Base-by-base conservation (phyloP, 2,888 invertebrate genomes). In the Trichogramma dendrolimi region DNA sequence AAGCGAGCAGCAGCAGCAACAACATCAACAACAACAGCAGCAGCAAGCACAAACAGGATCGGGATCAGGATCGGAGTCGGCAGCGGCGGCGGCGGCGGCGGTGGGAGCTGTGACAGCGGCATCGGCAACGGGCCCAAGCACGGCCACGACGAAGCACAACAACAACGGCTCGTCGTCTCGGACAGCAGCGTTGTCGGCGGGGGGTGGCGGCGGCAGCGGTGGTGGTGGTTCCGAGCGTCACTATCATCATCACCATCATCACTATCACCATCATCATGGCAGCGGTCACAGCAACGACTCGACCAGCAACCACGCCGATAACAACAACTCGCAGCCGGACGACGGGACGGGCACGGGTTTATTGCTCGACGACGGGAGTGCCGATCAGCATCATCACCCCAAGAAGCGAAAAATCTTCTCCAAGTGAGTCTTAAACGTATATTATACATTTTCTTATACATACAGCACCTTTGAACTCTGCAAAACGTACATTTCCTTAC, bases 321-420 rank as follows among this genome's bases (percentile, higher is more conserved):
- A 27, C 27, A 27, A 27, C 27, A 27, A 68, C 46, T 60, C 67
- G 64, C 44, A 71, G 68, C 55, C 65, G 67, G 4, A 67, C 71
- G 38, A 63, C 50, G 40, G 54, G 57, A 27, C 27, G 27, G 27
- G 55, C 60, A 59, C 66, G 57, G 62, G 64, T 6, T 59, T 68
- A 64, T 11, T 64, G 55, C 58, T 64, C 60, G 8, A 49, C 63
- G 44, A 66, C 44, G 63, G 50, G 6, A 67, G 67, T 6, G 70
- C 72, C 39, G 73, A 75, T 44, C 68, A 67, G 55, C 67, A 67
- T 41, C 65, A 70, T n/a, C 63, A 66, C 27, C 63, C 78, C 2
- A 80, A 81, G 66, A 84, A 82, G 71, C 74, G 83, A 62, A 84
- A 83, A 75, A 74, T 80, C 47, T 81, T 81, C 48, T 80, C 77